Evolutionary conservation across 23 tunicate species (phyloP), one percentile per base, ranked within the genome.

Genomic region (Halocynthia aurantium): DNA sequence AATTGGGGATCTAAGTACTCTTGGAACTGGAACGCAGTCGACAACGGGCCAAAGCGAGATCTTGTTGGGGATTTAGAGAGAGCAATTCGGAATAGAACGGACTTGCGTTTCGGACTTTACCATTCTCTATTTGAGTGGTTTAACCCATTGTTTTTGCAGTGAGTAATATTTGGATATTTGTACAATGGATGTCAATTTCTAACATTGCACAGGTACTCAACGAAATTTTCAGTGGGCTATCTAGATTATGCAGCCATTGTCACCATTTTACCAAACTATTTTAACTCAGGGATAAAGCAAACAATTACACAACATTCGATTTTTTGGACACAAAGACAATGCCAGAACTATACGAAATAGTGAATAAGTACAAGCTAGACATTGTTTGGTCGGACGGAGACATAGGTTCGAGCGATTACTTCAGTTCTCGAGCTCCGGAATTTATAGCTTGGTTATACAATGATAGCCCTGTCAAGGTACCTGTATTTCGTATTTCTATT

Each of bases 1-100:
- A 76, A 80, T 58, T 86, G 91, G 91, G 88, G 88, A 13, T 86
- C 91, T 11, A 56, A 54, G 17, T 52, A 60, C 62, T 84, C 88
- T 56, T 84, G 88, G 88, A 84, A 84, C 76, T 84, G 88, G 88
- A 84, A 84, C 51, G 82, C 88, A 21, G 78, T 84, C 76, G 88
- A 84, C 57, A 77, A 77, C 55, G 88, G 88, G 55, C 81, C 85
- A 6, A 73, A 81, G 8, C 75, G 76, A 5, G 91, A 86, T 81
- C 31, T 86, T 10, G 91, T 86, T 40, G 91, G 91, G 12, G 82
- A 77, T 49, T 76, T 86, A 31, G 91, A 81, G 13, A 67, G 66
- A 52, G 55, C 91, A 2, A 76, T 86, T 22, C 65, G 88, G 21
- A 86, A 66, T n/a, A 55, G 72, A 73, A 76, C 91, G 10, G 56